Evolutionary conservation across 1,140 invertebrate species (phyloP), one percentile per base, ranked within the genome.

Genomic region (Homalodisca vitripennis): DNA sequence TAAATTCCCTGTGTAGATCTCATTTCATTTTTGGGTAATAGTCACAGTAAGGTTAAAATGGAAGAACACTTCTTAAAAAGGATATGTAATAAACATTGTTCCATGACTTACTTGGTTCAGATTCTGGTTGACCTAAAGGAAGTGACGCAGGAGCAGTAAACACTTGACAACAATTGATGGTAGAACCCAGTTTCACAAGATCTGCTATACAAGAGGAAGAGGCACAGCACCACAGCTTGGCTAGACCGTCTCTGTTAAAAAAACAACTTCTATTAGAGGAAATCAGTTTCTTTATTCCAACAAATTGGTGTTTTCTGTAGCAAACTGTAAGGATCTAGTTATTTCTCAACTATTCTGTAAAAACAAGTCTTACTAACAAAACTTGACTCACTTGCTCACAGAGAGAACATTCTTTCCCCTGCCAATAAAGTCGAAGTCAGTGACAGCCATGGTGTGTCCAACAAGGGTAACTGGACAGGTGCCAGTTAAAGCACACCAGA

Each of bases 341-440:
- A n/a, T n/a, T n/a, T n/a, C n/a, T n/a, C n/a, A n/a, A n/a, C n/a
- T n/a, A n/a, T n/a, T n/a, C n/a, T n/a, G n/a, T n/a, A n/a, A n/a
- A n/a, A n/a, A n/a, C n/a, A n/a, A n/a, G n/a, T n/a, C n/a, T n/a
- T n/a, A n/a, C n/a, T 17, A 41, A 41, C 6, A 41, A 41, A 41
- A 6, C 34, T 41, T 41, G 17, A 66, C 74, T 75, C 77, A 82
- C 81, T 84, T 88, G 74, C 88, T 87, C 41, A 88, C 88, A 47
- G 89, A 89, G 26, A 92, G 79, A 27, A 92, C 78, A 80, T 92
- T 91, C 70, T 85, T 82, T 70, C 90, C 91, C 72, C 82, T 82
- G n/a, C 89, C 89, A 67, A 92, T 80, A 74, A 92, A 85, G 30
- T 78, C 82, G 64, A 87, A 77, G 78, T 90, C 89, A 47, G 82